A percentile compares a stretch with the other conserved stretches of the same genome.
Evolutionary conservation across 2,113 vertebrate genomes (phyloP).

Genomic region (Tragelaphus imberbis): DNA sequence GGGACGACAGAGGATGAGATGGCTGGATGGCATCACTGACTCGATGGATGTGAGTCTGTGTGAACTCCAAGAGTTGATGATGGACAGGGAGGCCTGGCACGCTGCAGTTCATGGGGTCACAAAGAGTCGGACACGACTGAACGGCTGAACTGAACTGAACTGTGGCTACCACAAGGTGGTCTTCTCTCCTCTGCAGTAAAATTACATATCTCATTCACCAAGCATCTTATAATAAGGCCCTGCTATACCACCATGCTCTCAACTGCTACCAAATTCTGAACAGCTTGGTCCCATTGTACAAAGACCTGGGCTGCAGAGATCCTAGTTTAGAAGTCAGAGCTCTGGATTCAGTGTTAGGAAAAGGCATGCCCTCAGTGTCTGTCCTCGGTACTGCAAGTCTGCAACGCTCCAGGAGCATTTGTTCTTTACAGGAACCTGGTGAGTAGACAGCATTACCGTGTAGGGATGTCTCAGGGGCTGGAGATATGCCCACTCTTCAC

Average conservation of each 20-base stretch:
- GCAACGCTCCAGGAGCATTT: neutral
- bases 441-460: neutral
- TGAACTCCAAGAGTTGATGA: too few relatives aligned
- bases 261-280: neutral
- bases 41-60: too few relatives aligned
- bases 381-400: neutral
- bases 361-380: neutral
- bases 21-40: too few relatives aligned
- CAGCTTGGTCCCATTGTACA: neutral
- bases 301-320: neutral
- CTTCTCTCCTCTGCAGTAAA: slow-evolving; percentile 21
- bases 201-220: neutral
- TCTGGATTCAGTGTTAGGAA: neutral
- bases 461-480: neutral
- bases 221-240: neutral
- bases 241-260: neutral
- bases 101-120: too few relatives aligned
- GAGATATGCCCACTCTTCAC: neutral
- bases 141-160: too few relatives aligned
- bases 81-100: too few relatives aligned
- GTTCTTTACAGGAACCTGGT: neutral
- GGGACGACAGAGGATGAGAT: too few relatives aligned
- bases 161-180: neutral
- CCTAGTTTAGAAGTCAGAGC: neutral
- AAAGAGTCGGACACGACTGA: too few relatives aligned